phyloP scores from a whole-genome alignment of 1,140 invertebrate genomes.

The Ladona fulva region DNA sequence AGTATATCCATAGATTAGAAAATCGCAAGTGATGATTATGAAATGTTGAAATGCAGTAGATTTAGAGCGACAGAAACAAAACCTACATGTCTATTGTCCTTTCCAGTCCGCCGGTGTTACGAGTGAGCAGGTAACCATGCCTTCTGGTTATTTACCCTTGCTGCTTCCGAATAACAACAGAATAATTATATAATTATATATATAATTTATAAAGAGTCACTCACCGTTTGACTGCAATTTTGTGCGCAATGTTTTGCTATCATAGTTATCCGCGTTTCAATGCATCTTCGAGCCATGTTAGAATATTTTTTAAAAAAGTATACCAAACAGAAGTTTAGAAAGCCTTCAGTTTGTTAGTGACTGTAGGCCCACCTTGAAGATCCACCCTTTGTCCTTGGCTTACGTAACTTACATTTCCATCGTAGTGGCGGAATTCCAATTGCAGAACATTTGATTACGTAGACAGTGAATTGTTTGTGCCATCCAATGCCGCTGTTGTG shows the following conservation, averaged over 20 bases:
- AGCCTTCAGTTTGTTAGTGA: neutral
- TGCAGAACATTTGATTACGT: neutral
- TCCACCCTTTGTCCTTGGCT: neutral
- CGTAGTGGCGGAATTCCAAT: neutral
- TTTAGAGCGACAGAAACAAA: constrained; percentile 9
- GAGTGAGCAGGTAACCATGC: constrained; percentile 9
- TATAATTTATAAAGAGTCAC: neutral
- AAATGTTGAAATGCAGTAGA: neutral
- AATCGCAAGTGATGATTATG: neutral
- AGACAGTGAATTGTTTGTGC: neutral
- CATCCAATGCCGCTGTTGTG: neutral
- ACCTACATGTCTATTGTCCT: constrained; percentile 14
- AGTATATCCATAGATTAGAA: neutral
- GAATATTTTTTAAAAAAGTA: neutral
- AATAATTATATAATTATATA: neutral
- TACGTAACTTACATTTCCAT: constrained; percentile 1
- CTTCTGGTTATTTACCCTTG: constrained; percentile 4
- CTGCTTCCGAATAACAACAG: neutral
- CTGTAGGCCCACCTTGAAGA: neutral
- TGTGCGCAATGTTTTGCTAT: constrained; percentile 9
- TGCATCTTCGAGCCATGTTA: constrained; percentile 8
- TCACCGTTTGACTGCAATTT: neutral
- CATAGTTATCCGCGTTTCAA: neutral
- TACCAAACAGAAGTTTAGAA: constrained; percentile 12
- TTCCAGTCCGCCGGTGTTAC: constrained; percentile 11